phyloP scores from a whole-genome alignment of 2,797 vertebrate species.

The Lerista edwardsae region DNA sequence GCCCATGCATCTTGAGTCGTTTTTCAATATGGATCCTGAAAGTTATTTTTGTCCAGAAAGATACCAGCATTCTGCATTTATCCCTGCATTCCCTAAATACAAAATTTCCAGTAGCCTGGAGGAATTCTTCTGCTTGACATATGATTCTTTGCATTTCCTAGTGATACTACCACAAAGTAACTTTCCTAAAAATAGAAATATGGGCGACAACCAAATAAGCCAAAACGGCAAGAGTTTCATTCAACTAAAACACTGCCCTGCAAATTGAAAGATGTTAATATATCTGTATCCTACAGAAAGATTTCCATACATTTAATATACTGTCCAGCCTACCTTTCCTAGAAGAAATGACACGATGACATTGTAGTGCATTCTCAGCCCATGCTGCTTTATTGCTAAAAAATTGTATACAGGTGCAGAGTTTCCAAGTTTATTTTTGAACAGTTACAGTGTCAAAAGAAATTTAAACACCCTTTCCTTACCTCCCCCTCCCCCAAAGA shows the following conservation, averaged over 20 bases:
- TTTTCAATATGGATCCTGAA: no score
- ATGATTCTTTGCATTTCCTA: not conserved
- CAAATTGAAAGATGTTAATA: not conserved
- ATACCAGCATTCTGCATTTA: not conserved
- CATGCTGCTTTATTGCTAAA: conserved; percentile 84
- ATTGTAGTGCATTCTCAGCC: conserved; percentile 79
- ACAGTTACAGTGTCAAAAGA: conserved; percentile 76
- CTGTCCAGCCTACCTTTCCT: not conserved
- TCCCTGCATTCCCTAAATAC: not conserved
- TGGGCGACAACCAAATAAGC: not conserved
- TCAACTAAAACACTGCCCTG: not conserved
- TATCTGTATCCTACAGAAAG: not conserved
- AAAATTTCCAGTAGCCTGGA: not conserved
- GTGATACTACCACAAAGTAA: no score
- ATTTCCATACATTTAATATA: not conserved
- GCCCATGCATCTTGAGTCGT: no score
- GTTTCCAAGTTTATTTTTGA: conserved; percentile 77
- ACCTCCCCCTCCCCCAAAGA: conserved; percentile 74
- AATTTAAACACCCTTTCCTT: conserved; percentile 52
- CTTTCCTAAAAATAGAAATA: no score
- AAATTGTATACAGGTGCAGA: conserved; percentile 79
- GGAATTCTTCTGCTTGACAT: not conserved
- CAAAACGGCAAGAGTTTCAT: no score
- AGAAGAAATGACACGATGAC: conserved; percentile 67
- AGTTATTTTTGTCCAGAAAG: no score